Conservation (phyloP, 2,113 vertebrate genomes). For the Aspiorhynchus laticeps region DNA sequence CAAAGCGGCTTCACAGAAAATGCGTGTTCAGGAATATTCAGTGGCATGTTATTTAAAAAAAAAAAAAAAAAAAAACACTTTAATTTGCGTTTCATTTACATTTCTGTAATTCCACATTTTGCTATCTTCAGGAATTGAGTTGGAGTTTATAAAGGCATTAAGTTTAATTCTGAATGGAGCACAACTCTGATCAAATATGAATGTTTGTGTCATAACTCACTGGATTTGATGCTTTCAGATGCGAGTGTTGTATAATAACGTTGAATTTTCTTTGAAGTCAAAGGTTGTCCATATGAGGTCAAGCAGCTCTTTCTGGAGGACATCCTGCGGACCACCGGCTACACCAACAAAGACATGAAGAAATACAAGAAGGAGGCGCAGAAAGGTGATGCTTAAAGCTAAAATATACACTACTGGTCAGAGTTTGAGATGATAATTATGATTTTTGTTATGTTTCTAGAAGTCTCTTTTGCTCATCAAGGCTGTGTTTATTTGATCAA, state of each 20-base stretch:
- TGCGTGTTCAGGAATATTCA: too few species aligned
- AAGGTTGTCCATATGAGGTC: slow-evolving; percentile 90
- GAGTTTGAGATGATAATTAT: background rate
- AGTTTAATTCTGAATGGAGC: background rate
- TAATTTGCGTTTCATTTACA: background rate
- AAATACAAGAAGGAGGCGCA: slow-evolving; percentile 87
- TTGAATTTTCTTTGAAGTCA: slow-evolving; percentile 68
- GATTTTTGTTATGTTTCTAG: background rate
- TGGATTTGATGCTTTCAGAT: background rate
- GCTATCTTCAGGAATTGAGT: background rate
- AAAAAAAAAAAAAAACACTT: too few species aligned
- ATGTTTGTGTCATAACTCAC: background rate
- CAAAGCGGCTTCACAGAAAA: too few species aligned
- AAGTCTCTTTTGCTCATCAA: background rate
- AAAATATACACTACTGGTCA: background rate
- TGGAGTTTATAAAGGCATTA: background rate
- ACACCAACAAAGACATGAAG: slow-evolving; percentile 82
- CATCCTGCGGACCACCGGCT: slow-evolving; percentile 85
- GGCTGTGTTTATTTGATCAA: background rate
- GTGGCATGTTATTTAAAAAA: too few species aligned
- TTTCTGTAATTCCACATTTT: background rate
- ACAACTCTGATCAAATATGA: background rate
- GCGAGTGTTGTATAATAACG: background rate
- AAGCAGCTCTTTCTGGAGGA: slow-evolving; percentile 94
- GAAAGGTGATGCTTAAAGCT: slow-evolving; percentile 73